A percentile compares a stretch with the other conserved stretches of the same genome.
These are phyloP conservation scores for Oreochromis mossambicus DNA, from an alignment of 2,797 vertebrate species.

Conservation along the genomic window DNA sequence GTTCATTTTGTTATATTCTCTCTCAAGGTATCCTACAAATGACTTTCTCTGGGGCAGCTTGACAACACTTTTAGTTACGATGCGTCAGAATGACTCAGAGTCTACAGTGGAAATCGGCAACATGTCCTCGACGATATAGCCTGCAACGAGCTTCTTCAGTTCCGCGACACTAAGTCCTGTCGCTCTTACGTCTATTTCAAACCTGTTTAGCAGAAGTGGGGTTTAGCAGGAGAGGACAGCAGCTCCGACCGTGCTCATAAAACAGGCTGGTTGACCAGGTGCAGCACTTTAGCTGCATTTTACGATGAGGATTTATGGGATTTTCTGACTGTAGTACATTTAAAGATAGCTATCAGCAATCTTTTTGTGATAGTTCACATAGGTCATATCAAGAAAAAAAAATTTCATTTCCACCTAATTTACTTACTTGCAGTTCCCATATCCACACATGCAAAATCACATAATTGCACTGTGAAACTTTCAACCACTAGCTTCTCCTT, in stretches of 20 bases:
- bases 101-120: neutral
- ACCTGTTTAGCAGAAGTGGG: neutral
- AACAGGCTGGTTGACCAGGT: neutral
- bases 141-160: neutral
- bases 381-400: neutral
- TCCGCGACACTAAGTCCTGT: neutral
- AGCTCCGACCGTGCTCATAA: fast-evolving
- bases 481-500: neutral
- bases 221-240: neutral
- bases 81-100: neutral
- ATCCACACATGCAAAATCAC: neutral
- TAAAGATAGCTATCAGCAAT: neutral
- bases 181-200: neutral
- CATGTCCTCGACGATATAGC: fast-evolving
- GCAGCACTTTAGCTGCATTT: neutral
- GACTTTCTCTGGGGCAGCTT: neutral
- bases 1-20: neutral
- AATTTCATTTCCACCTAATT: neutral
- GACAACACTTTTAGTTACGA: neutral
- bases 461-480: neutral
- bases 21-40: neutral
- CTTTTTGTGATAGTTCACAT: neutral
- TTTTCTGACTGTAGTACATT: fast-evolving
- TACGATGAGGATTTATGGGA: neutral
- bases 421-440: neutral